phyloP scores from a whole-genome alignment of 2,797 vertebrate genomes.

The Erethizon dorsatum region DNA sequence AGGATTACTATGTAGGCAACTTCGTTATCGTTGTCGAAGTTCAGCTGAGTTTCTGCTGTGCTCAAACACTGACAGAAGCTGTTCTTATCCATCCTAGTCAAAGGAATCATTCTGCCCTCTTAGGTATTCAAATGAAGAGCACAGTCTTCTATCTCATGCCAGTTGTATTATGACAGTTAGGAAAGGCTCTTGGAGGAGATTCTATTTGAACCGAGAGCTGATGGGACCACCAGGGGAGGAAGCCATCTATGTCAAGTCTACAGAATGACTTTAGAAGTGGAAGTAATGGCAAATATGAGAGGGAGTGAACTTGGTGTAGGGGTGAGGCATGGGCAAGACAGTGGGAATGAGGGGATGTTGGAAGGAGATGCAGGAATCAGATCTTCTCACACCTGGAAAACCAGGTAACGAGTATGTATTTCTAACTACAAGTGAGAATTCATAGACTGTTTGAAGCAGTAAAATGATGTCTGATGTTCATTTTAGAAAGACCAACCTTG shows the following conservation, averaged over 20 bases:
- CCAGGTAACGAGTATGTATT: neutral
- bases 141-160: neutral
- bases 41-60: neutral
- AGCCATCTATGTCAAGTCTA: fast-evolving
- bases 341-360: neutral
- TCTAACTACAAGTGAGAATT: neutral
- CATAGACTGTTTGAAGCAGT: neutral
- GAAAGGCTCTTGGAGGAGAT: neutral
- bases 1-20: neutral
- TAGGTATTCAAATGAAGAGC: neutral
- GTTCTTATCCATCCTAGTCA: neutral
- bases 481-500: neutral
- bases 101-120: neutral
- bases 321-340: fast-evolving
- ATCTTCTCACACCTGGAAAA: neutral
- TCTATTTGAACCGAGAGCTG: neutral
- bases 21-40: neutral
- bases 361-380: neutral
- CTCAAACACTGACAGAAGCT: neutral
- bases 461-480: neutral
- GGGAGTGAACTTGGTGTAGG: neutral
- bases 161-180: neutral
- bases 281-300: neutral
- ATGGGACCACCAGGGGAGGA: fast-evolving
- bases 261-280: neutral